Conservation (phyloP, 2,888 invertebrate genomes). For the Tortricodes alternella region DNA sequence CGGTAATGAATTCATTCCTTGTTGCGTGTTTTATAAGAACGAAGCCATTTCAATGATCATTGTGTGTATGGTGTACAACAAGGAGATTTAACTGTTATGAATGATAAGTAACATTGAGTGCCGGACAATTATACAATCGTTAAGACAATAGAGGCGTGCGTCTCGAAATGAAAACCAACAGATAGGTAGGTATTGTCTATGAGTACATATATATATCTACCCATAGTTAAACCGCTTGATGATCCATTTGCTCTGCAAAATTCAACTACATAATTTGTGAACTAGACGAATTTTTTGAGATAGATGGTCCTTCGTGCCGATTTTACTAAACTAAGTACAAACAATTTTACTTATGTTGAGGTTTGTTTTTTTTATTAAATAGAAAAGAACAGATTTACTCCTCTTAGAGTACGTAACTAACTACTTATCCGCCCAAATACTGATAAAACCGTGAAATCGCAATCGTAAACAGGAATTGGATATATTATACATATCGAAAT, state of each 20-base stretch:
- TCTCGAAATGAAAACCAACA: conserved; percentile 21
- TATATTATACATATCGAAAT: conserved; percentile 44
- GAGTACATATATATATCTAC: too few species aligned
- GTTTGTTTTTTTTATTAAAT: too few species aligned
- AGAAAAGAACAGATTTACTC: too few species aligned
- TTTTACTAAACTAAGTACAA: background rate
- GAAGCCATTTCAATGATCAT: conserved; percentile 20
- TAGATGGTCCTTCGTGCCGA: conserved; percentile 5
- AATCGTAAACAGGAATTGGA: conserved; percentile 47
- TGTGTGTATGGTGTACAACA: conserved; percentile 18
- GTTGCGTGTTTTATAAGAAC: conserved; percentile 9
- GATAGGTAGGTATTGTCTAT: conserved; percentile 24
- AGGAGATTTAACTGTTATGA: conserved; percentile 29
- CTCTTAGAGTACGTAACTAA: too few species aligned
- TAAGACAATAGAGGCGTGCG: conserved; percentile 32
- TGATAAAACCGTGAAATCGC: conserved; percentile 41
- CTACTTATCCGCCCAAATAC: conserved; percentile 29
- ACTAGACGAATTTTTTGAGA: background rate
- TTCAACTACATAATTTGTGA: background rate
- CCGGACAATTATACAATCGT: conserved; percentile 31
- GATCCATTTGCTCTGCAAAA: background rate
- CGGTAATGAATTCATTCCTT: conserved; percentile 5
- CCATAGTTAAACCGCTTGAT: conserved; percentile 12
- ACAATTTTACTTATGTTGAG: too few species aligned
- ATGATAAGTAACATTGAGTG: conserved; percentile 29